Percentiles rank a stretch among this genome's conserved stretches.
phyloP scores from a whole-genome alignment of 64 coral and sea anemone genomes.

The Porites australiensis region DNA sequence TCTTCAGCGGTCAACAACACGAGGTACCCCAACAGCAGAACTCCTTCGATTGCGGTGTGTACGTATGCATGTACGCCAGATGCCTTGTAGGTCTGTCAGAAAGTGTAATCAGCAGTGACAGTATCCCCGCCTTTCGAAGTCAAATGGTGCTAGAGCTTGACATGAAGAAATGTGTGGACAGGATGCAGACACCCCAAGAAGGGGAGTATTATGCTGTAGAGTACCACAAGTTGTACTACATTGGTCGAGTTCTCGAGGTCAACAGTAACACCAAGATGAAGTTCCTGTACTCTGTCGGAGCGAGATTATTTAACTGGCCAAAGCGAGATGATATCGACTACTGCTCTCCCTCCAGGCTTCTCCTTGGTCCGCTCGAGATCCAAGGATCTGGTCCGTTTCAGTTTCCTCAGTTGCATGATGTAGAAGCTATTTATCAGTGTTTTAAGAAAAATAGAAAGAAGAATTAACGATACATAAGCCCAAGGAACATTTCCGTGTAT shows the following conservation, averaged over 20 bases:
- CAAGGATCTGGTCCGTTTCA: conserved; percentile 35
- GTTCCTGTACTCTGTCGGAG: conserved; percentile 49
- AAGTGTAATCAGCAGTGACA: neutral
- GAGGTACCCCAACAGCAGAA: conserved; percentile 72
- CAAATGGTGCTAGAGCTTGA: no score
- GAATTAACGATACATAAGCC: no score
- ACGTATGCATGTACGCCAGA: conserved; percentile 29
- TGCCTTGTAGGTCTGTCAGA: conserved; percentile 22
- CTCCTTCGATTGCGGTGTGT: conserved; percentile 57
- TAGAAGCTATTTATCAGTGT: conserved; percentile 44
- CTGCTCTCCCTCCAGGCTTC: conserved; percentile 10
- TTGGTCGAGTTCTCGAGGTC: conserved; percentile 10
- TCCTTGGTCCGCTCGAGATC: conserved; percentile 47
- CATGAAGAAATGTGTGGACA: no score
- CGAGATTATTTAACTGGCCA: conserved; percentile 56
- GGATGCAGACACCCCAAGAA: no score
- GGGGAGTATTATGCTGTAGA: neutral
- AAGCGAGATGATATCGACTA: conserved; percentile 28
- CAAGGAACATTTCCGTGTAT: no score
- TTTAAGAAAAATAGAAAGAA: conserved; percentile 56
- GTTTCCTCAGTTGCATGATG: conserved; percentile 13
- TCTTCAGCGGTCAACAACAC: neutral
- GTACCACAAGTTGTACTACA: neutral
- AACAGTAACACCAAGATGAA: neutral
- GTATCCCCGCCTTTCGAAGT: neutral